Percentiles rank a stretch among this genome's conserved stretches.
phyloP scores from a whole-genome alignment of 1,140 invertebrate species.

The Dreissena polymorpha region DNA sequence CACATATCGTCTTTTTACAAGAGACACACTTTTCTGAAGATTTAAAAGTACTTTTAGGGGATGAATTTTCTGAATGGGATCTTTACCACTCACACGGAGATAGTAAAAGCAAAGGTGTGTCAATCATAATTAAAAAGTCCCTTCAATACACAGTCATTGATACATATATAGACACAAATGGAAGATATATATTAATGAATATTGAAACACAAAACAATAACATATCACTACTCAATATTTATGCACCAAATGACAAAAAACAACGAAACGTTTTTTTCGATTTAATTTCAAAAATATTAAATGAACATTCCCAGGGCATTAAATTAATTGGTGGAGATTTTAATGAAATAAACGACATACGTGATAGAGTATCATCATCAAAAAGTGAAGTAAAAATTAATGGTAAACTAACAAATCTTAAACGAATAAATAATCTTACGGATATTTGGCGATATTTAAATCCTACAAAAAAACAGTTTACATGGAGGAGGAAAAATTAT shows the following conservation, averaged over 20 bases:
- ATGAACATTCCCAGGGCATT: neutral
- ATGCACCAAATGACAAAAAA: constrained; percentile 43
- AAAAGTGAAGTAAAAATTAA: constrained; percentile 26
- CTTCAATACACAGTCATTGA: constrained; percentile 28
- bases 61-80: neutral
- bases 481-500: constrained; percentile 32
- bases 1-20: constrained; percentile 2
- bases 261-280: neutral
- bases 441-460: constrained; percentile 31
- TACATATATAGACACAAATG: constrained; percentile 8
- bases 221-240: constrained; percentile 18
- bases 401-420: constrained; percentile 2
- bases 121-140: constrained; percentile 43
- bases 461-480: constrained; percentile 9
- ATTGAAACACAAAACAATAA: constrained; percentile 6
- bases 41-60: neutral
- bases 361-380: constrained; percentile 34
- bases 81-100: constrained; percentile 7
- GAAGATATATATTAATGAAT: constrained; percentile 36
- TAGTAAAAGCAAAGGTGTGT: constrained; percentile 32
- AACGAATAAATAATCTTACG: constrained; percentile 5
- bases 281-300: constrained; percentile 9
- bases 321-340: constrained; percentile 27
- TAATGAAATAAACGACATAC: constrained; percentile 31
- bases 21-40: constrained; percentile 30